These are phyloP conservation scores for Lysiphlebus fabarum DNA, from an alignment of 1,140 invertebrate species.

Conservation along the genomic window DNA sequence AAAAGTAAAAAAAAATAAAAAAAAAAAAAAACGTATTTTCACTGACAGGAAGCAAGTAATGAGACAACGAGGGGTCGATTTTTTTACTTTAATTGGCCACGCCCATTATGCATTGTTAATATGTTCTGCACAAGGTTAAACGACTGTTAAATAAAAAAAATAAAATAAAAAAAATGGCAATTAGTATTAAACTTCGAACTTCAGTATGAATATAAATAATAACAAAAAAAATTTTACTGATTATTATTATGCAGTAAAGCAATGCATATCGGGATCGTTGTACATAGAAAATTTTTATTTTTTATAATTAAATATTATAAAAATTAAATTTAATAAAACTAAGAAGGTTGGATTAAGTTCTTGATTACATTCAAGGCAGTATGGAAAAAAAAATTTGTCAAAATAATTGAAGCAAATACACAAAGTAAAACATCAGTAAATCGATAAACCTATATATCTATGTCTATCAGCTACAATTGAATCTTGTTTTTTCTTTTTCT, in stretches of 20 bases:
- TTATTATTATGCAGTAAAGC: too few species aligned
- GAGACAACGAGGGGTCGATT: conserved; percentile 28
- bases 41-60: conserved; percentile 29
- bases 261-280: too few species aligned
- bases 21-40: conserved; percentile 18
- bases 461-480: conserved; percentile 12
- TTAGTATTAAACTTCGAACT: conserved; percentile 8
- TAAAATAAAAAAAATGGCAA: not conserved
- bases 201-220: not conserved
- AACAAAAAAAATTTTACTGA: not conserved
- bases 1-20: not conserved
- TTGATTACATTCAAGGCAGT: too few species aligned
- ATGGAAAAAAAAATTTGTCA: too few species aligned
- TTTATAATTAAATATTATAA: too few species aligned
- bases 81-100: conserved; percentile 35
- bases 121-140: conserved; percentile 7
- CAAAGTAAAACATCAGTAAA: not conserved
- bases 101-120: conserved; percentile 28
- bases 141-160: not conserved
- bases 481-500: not conserved
- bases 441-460: not conserved
- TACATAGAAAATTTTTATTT: too few species aligned
- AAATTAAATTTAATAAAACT: too few species aligned
- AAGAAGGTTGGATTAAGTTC: too few species aligned
- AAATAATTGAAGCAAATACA: too few species aligned